phyloP scores from a whole-genome alignment of 2,797 vertebrate species.

The Acridotheres tristis region DNA sequence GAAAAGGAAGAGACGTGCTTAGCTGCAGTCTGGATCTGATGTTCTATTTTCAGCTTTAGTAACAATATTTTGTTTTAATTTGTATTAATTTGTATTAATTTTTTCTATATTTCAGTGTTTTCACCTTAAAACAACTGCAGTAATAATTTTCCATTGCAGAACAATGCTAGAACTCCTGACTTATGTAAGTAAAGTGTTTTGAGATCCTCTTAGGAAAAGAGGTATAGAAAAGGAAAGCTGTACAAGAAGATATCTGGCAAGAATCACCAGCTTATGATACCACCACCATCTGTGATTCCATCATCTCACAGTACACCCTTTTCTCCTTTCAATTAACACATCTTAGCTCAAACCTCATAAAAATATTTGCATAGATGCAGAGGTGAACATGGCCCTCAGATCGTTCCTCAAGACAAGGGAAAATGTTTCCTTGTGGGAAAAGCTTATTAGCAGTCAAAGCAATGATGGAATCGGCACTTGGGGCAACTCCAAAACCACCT shows the following conservation, averaged over 20 bases:
- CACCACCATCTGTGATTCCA: not conserved
- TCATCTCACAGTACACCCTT: not conserved
- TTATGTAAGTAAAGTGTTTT: not conserved
- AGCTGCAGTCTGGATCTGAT: not conserved
- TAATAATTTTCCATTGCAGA: not conserved
- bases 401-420: not conserved
- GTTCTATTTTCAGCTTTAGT: not conserved
- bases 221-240: not conserved
- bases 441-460: conserved; percentile 10
- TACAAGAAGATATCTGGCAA: not conserved
- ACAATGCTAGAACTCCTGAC: not conserved
- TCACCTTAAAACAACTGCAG: not conserved
- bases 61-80: not conserved
- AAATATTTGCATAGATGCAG: not conserved
- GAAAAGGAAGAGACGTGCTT: not conserved
- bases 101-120: not conserved
- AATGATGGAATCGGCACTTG: not conserved
- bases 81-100: too few species aligned
- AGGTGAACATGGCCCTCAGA: not conserved
- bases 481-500: conserved; percentile 38
- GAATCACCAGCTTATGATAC: not conserved
- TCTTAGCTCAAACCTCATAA: not conserved
- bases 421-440: not conserved
- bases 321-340: not conserved
- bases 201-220: not conserved